These are phyloP conservation scores for Pangasius djambal DNA, from an alignment of 2,797 vertebrate species.

Conservation along the genomic window DNA sequence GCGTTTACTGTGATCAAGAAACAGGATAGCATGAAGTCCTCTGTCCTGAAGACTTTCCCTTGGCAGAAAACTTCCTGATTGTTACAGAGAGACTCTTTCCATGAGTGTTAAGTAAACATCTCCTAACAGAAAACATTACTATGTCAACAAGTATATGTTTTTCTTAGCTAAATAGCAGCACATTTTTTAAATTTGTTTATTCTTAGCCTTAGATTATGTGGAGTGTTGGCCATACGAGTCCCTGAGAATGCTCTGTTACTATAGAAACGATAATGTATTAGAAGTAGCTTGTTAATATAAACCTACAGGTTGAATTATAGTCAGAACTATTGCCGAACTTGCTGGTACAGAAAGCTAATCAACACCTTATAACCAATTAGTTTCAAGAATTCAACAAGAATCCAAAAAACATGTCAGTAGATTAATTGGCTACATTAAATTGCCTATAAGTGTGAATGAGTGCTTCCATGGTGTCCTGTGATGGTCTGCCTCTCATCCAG, in stretches of 20 bases:
- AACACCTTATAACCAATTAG: not conserved
- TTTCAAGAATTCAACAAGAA: not conserved
- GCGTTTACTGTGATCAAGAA: too few relatives aligned
- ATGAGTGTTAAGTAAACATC: not conserved
- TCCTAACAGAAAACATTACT: not conserved
- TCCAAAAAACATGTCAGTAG: not conserved
- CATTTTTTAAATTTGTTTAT: not conserved
- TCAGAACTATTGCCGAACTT: not conserved
- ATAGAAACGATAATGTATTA: not conserved
- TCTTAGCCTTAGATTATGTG: not conserved
- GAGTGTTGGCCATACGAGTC: not conserved
- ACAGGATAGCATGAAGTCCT: too few relatives aligned
- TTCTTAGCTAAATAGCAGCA: too few relatives aligned
- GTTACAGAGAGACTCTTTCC: not conserved
- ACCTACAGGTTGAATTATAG: not conserved
- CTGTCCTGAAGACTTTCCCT: not conserved
- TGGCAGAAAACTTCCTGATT: not conserved
- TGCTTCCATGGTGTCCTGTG: not conserved
- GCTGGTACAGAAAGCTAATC: not conserved
- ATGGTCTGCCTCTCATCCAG: not conserved
- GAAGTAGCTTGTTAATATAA: too few relatives aligned
- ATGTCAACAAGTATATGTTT: not conserved
- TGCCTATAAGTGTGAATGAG: not conserved
- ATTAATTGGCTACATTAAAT: not conserved
- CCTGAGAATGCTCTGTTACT: not conserved